Conservation (phyloP, 1,140 invertebrate genomes). For the Penaeus indicus region DNA sequence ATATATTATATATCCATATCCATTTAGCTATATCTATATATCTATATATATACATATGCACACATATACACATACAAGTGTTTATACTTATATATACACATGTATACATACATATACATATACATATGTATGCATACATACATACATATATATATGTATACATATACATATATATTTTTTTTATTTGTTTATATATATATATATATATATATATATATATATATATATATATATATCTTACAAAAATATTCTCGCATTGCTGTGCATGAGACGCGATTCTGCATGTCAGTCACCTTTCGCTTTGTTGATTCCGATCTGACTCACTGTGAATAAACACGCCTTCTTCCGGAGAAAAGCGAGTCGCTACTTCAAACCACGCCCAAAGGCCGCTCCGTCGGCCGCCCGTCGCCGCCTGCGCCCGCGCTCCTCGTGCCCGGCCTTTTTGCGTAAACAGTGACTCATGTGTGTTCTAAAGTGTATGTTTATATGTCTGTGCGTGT, state of each 20-base stretch:
- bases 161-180: not conserved
- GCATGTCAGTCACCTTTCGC: not conserved
- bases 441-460: too few species aligned
- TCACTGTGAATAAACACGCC: too few species aligned
- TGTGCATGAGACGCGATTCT: not conserved
- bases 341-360: too few species aligned
- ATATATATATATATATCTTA: slow-evolving; percentile 23
- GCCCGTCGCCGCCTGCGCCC: too few species aligned
- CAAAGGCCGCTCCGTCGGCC: too few species aligned
- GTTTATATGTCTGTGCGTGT: not conserved
- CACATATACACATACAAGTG: not conserved
- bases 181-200: too few species aligned
- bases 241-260: not conserved
- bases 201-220: slow-evolving; percentile 24
- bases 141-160: not conserved
- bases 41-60: too few species aligned
- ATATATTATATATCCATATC: too few species aligned
- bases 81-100: slow-evolving; percentile 28
- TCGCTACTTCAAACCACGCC: too few species aligned
- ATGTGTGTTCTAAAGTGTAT: not conserved
- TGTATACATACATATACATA: not conserved
- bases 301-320: not conserved
- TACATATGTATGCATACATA: not conserved
- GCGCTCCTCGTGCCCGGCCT: too few species aligned
- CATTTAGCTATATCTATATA: too few species aligned